phyloP scores from a whole-genome alignment of 2,797 vertebrate genomes.

The Liasis olivaceus region DNA sequence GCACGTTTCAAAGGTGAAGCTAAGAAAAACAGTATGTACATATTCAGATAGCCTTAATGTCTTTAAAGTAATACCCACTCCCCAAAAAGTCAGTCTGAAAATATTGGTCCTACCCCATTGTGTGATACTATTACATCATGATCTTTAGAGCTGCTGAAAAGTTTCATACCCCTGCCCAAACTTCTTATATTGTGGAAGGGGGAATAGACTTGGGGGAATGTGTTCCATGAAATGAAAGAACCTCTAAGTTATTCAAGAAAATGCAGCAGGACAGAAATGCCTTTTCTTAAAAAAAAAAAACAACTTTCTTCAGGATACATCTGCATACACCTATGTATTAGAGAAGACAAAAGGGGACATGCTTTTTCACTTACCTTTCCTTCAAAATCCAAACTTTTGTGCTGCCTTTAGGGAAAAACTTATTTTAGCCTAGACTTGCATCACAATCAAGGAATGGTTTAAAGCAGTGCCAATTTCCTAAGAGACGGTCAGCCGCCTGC shows the following conservation, averaged over 20 bases:
- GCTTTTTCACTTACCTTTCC: not conserved
- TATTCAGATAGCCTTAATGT: too few species aligned
- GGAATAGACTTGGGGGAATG: not conserved
- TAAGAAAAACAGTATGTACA: too few species aligned
- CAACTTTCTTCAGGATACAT: not conserved
- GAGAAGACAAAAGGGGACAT: not conserved
- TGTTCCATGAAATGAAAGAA: not conserved
- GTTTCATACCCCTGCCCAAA: not conserved
- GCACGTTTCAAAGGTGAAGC: too few species aligned
- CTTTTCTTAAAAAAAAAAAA: not conserved
- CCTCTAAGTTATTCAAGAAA: not conserved
- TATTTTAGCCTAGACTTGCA: slow-evolving; percentile 49
- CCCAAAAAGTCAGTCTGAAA: too few species aligned
- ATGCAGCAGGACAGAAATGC: not conserved
- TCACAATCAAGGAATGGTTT: slow-evolving; percentile 60
- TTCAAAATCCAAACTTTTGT: slow-evolving; percentile 1
- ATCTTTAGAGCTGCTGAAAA: not conserved
- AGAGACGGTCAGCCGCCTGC: slow-evolving; percentile 53
- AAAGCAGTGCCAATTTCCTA: slow-evolving; percentile 39
- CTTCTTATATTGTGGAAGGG: not conserved
- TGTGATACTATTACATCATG: not conserved
- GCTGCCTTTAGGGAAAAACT: slow-evolving; percentile 20
- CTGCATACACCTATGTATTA: not conserved
- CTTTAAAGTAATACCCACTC: too few species aligned
- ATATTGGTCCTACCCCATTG: not conserved